Evolutionary conservation across 2,888 invertebrate genomes (phyloP), one percentile per base, ranked within the genome.

Genomic region (Drosophila greeni): DNA sequence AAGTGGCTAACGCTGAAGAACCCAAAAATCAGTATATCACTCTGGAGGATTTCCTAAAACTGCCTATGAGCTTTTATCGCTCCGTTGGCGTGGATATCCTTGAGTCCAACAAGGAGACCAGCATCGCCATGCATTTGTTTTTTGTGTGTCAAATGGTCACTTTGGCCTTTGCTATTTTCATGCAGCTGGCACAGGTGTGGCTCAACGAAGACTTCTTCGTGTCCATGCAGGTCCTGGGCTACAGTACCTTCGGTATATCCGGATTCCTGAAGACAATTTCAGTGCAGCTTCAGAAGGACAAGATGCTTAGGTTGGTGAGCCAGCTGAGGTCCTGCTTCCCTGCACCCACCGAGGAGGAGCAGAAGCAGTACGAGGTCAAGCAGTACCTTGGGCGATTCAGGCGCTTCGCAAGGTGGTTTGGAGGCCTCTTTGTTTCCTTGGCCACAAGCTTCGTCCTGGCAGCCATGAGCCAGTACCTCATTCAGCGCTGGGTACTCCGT

Each of bases 321-420:
- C 43, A 43, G 26, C 12, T 43, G 7, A 43, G 43, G 16, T 26
- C 26, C 26, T 26, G 43, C 12, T 43, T 43, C 12, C 43, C 43
- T 7, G 16, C 43, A 12, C 7, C 26, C 12, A 26, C 16, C 2
- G 43, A 26, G 16, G 16, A 26, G 2, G 43, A 18, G 6, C 43
- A 43, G 7, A 1, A 6, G 26, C 16, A 43, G 16, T 43, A 26
- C 26, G 7, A 26, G 7, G 26, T 43, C 2, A 18, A 26, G 16
- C 2, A 7, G 7, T 43, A 18, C 3, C 3, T 18, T 16, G 16
- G 26, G 43, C 26, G 16, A 4, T 43, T 11, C 43, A 26, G 7
- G 12, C 16, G 26, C 16, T 43, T 26, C 3, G 26, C 43, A 12
- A 43, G 5, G 26, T 4, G 2, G 3, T 3, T 26, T 16, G 43